A percentile compares a stretch with the other conserved stretches of the same genome.
These are phyloP conservation scores for Drosophila pandora DNA, from an alignment of 1,140 invertebrate species.

Conservation along the genomic window DNA sequence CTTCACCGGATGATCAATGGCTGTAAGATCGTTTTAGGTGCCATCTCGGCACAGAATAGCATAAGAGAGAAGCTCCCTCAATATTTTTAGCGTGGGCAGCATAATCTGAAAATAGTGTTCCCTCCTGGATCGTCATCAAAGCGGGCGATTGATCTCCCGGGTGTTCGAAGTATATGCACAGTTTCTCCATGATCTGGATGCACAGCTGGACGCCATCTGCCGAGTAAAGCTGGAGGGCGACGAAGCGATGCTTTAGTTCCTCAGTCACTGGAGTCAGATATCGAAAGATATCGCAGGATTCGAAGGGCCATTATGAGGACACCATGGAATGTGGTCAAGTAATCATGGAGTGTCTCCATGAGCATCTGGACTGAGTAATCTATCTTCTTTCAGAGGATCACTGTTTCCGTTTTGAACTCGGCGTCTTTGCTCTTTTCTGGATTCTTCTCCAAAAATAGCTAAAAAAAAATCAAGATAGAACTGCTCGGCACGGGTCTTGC, in stretches of 20 bases:
- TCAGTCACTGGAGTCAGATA: slow-evolving; percentile 85
- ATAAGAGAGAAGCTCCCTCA: slow-evolving; percentile 91
- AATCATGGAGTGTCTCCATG: slow-evolving; percentile 86
- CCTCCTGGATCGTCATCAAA: slow-evolving; percentile 90
- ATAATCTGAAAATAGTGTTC: slow-evolving; percentile 91
- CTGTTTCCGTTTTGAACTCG: slow-evolving; percentile 12
- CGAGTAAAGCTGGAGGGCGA: slow-evolving; percentile 93
- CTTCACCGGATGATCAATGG: slow-evolving; percentile 91
- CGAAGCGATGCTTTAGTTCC: slow-evolving; percentile 95
- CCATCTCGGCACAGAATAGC: slow-evolving; percentile 93
- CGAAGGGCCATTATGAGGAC: slow-evolving; percentile 90
- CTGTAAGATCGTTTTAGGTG: slow-evolving; percentile 94
- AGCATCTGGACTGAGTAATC: slow-evolving; percentile 75
- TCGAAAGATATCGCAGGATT: slow-evolving; percentile 88
- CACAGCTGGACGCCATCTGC: slow-evolving; percentile 92
- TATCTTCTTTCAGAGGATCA: slow-evolving; percentile 41
- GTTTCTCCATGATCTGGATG: slow-evolving; percentile 90
- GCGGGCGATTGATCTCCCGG: slow-evolving; percentile 92
- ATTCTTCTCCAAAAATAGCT: slow-evolving; percentile 46
- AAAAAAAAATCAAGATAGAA: slow-evolving; percentile 88
- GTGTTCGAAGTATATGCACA: slow-evolving; percentile 93
- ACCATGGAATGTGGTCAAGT: slow-evolving; percentile 89
- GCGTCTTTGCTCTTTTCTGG: not conserved
- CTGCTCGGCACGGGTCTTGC: slow-evolving; percentile 98
- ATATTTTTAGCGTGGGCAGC: slow-evolving; percentile 89